These are phyloP conservation scores for Moxostoma hubbsi DNA, from an alignment of 2,797 vertebrate genomes.

Conservation along the genomic window DNA sequence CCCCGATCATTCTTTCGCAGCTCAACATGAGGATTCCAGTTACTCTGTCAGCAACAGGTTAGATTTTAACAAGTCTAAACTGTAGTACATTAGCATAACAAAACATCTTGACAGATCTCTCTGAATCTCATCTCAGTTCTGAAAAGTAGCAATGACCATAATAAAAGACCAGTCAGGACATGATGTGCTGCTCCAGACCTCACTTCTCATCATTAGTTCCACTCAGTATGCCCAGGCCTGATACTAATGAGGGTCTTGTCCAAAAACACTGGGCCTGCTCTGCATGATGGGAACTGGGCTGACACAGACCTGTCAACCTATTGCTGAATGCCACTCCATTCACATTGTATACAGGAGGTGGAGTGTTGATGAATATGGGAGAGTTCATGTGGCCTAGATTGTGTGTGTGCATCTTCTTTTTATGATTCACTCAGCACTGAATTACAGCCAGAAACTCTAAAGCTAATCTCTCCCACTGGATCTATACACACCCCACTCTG, in stretches of 20 bases:
- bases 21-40: slow-evolving; percentile 12
- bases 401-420: slow-evolving; percentile 27
- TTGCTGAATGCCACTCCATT: slow-evolving; percentile 18
- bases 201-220: slow-evolving; percentile 42
- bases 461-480: slow-evolving; percentile 46
- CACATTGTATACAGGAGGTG: slow-evolving; percentile 8
- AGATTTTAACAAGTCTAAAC: slow-evolving; percentile 5
- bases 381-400: slow-evolving; percentile 4
- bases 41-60: slow-evolving; percentile 20
- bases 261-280: slow-evolving; percentile 29
- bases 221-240: slow-evolving; percentile 32
- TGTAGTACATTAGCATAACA: background rate
- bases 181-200: slow-evolving; percentile 23
- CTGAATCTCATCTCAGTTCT: slow-evolving; percentile 4
- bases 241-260: slow-evolving; percentile 43
- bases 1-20: background rate
- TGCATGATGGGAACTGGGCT: slow-evolving; percentile 40
- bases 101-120: background rate
- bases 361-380: slow-evolving; percentile 25
- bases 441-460: slow-evolving; percentile 21
- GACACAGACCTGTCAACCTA: slow-evolving; percentile 35
- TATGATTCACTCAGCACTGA: slow-evolving; percentile 34
- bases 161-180: slow-evolving; percentile 41
- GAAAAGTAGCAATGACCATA: slow-evolving; percentile 22
- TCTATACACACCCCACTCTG: slow-evolving; percentile 39